Evolutionary conservation across 2,797 vertebrate species (phyloP), one percentile per base, ranked within the genome.

Genomic region (Coregonus sp.): DNA sequence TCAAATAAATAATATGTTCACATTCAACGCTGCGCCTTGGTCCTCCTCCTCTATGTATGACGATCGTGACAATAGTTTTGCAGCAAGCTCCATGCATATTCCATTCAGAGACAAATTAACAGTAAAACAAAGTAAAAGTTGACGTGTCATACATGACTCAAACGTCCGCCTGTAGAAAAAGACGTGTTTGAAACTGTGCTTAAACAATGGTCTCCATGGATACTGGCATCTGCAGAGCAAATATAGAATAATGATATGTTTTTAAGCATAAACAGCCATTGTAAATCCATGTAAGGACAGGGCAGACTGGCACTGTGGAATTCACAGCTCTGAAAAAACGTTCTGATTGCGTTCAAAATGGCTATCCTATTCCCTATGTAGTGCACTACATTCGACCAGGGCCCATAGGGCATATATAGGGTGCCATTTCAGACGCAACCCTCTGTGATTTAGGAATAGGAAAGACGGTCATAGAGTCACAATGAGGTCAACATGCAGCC

Each of bases 171-270:
- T 47, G 40, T 47, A 7, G 40, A 47, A 47, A 11, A 47, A 47
- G 7, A 47, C 7, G 7, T 47, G 40, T 47, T 47, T 47, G 9
- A 54, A 73, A 78, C 47, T 70, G 68, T 12, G 7, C 71, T 85
- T 40, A 80, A 86, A 90, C 86, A 90, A 85, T 83, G 78, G 80
- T 70, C 76, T 77, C 77, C 68, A 81, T 31, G 78, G 75, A 88
- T 73, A 61, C 78, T 78, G 79, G 82, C 85, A 85, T 80, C 85
- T 85, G 81, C 74, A 70, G 35, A 84, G 85, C 87, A 88, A 89
- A 91, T 87, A 89, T 87, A 89, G 90, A 89, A 89, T 91, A 90
- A 92, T 92, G 82, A 91, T 75, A 91, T 85, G 89, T 90, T 91
- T 80, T 86, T 80, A 68, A 76, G 85, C 79, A 86, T 86, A 90